Conservation (phyloP, 1,140 invertebrate genomes). For the Euura saliciscinereae region DNA sequence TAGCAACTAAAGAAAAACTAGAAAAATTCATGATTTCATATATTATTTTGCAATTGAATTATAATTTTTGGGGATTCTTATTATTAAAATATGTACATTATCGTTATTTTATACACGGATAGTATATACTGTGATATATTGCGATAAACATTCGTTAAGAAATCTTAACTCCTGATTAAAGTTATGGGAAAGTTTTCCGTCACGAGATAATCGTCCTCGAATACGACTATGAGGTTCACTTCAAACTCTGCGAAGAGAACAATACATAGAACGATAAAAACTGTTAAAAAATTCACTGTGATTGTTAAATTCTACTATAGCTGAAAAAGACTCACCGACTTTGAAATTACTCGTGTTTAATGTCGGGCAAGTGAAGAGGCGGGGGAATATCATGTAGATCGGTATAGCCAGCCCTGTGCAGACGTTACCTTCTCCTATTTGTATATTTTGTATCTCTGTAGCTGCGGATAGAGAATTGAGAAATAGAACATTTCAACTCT, state of each 20-base stretch:
- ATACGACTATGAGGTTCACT: constrained; percentile 91
- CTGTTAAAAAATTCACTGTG: constrained; percentile 20
- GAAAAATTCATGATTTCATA: no score
- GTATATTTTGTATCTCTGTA: constrained; percentile 97
- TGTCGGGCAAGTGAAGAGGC: constrained; percentile 94
- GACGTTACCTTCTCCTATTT: constrained; percentile 94
- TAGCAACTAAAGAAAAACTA: constrained; percentile 30
- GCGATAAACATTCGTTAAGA: no score
- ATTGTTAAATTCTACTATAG: constrained; percentile 14
- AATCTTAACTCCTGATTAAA: constrained; percentile 64
- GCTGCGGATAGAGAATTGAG: constrained; percentile 64
- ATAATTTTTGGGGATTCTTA: no score
- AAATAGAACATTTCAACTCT: constrained; percentile 7
- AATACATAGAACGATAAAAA: constrained; percentile 25
- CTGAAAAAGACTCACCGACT: constrained; percentile 74
- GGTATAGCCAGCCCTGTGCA: constrained; percentile 82
- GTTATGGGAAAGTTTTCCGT: constrained; percentile 96
- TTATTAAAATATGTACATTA: no score
- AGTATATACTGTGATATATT: no score
- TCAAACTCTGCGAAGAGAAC: constrained; percentile 88
- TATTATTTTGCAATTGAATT: no score
- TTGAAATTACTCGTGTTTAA: constrained; percentile 92
- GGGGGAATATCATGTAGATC: constrained; percentile 94
- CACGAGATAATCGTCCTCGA: constrained; percentile 91
- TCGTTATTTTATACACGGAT: no score